Percentiles rank a stretch among this genome's conserved stretches.
phyloP scores from a whole-genome alignment of 2,888 invertebrate genomes.

The Neoaliturus tenellus region DNA sequence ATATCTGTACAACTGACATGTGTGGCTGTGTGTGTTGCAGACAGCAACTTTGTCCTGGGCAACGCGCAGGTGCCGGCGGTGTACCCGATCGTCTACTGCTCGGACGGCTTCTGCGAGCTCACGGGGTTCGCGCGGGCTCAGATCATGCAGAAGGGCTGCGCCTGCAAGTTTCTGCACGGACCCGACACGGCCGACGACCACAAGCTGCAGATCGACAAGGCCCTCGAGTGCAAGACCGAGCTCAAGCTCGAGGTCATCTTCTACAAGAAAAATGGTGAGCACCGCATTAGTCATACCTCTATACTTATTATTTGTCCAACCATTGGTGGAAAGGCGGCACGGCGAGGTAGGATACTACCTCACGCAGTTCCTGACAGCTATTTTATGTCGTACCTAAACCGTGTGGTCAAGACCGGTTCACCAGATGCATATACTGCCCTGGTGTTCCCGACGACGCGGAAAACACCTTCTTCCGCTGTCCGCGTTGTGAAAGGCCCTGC shows the following conservation, averaged over 20 bases:
- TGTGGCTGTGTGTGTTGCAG: conserved; percentile 75
- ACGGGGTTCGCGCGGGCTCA: conserved; percentile 95
- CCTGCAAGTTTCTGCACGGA: conserved; percentile 96
- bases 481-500: too few species aligned
- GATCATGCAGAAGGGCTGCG: conserved; percentile 98
- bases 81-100: conserved; percentile 97
- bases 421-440: too few species aligned
- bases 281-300: too few species aligned
- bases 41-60: conserved; percentile 97
- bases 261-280: conserved; percentile 95
- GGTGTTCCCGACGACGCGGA: too few species aligned
- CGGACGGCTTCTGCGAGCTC: conserved; percentile 97
- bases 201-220: conserved; percentile 91
- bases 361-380: too few species aligned
- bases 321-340: too few species aligned
- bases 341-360: too few species aligned
- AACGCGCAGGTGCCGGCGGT: conserved; percentile 93
- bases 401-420: too few species aligned
- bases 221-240: conserved; percentile 93
- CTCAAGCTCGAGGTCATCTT: conserved; percentile 96
- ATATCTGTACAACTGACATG: too few species aligned
- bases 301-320: too few species aligned
- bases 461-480: too few species aligned
- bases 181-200: conserved; percentile 93
- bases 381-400: too few species aligned